Base-by-base conservation (phyloP, 2,797 vertebrate species). In the Myoxocephalus aenaeus region DNA sequence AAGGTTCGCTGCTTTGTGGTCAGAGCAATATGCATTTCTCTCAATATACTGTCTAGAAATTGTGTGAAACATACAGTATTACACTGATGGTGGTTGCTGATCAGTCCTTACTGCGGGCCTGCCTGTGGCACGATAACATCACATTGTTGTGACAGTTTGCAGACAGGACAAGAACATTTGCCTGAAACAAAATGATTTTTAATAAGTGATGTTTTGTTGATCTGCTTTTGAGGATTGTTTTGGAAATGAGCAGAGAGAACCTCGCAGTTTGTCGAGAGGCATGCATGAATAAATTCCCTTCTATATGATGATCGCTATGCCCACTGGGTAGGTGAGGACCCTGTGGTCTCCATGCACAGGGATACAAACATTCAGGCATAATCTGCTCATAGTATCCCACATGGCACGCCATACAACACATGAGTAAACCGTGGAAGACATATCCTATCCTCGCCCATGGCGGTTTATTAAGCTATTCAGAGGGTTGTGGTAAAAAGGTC, bases 331-430 rank as follows among this genome's bases (percentile, higher is more conserved):
- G 67, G 53, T 63, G 44, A 80, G 12, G 36, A 61, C 2, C 18
- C 54, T 61, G 11, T 64, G 22, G 13, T 59, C 53, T 77, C 34
- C 9, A 27, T 50, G 20, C n/a, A 5, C 14, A 44, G 14, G 73
- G 22, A 78, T 29, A 64, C 32, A 69, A 64, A 58, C 53, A 65
- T 17, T 74, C 65, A 74, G 46, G 66, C 44, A n/a, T 22, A 17
- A 75, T 77, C 72, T 65, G 36, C 10, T 77, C 67, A 65, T 4
- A 58, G 12, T 2, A 3, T 50, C 70, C 82, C 46, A 27, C 53
- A 36, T 70, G 76, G 13, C 78, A 61, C 54, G 46, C 80, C 74
- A 73, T 7, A 46, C 40, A 76, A 77, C 65, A 67, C 29, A 66
- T 27, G 61, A 58, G 65, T 69, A 65, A 75, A 83, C 73, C 25